phyloP scores from a whole-genome alignment of 2,888 invertebrate genomes.

The Stenolophus ochropezus region DNA sequence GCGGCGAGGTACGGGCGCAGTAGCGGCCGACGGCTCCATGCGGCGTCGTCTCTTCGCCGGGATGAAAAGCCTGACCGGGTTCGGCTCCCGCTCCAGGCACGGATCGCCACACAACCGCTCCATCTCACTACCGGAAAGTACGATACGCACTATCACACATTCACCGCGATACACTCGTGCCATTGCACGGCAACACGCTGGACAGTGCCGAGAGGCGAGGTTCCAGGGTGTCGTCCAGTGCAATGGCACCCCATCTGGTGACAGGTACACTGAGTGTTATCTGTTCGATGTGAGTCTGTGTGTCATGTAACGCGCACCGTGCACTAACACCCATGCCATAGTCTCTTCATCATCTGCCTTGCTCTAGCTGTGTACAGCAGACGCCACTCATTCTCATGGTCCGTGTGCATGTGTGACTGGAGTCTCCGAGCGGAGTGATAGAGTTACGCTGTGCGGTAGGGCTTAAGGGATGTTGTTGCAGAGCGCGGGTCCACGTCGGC shows the following conservation, averaged over 20 bases:
- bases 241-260: slow-evolving; percentile 6
- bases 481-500: slow-evolving; percentile 74
- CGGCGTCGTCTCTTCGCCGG: slow-evolving; percentile 87
- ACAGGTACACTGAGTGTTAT: slow-evolving; percentile 46
- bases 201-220: no score
- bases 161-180: neutral
- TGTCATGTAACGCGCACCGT: neutral
- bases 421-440: neutral
- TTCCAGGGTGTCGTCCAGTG: neutral
- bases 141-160: slow-evolving; percentile 68
- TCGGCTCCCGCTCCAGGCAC: slow-evolving; percentile 81
- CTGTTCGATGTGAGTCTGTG: slow-evolving; percentile 49
- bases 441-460: neutral
- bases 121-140: slow-evolving; percentile 92
- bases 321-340: neutral
- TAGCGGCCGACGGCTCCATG: slow-evolving; percentile 77
- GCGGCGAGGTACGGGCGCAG: slow-evolving; percentile 60
- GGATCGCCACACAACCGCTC: slow-evolving; percentile 86
- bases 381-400: neutral
- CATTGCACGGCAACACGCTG: no score
- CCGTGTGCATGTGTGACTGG: neutral
- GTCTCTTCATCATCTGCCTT: neutral
- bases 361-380: neutral
- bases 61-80: slow-evolving; percentile 86
- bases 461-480: slow-evolving; percentile 47